These are phyloP conservation scores for Rhyacophila evoluta DNA, from an alignment of 2,888 invertebrate species.

Conservation along the genomic window DNA sequence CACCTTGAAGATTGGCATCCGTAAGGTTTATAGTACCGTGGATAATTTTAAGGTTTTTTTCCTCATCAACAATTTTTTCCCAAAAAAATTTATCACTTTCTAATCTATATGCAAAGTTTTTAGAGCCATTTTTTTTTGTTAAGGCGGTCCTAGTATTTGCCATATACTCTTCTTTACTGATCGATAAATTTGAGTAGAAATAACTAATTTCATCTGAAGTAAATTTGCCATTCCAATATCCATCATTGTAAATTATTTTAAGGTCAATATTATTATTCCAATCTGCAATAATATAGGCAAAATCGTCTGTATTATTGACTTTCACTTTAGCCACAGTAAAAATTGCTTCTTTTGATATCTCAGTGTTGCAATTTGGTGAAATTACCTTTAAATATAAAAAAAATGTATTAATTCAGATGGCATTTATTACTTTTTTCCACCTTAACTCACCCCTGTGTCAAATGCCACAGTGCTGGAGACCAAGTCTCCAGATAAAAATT, in stretches of 20 bases:
- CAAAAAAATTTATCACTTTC: constrained; percentile 31
- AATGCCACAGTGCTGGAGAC: no score
- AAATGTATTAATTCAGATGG: no score
- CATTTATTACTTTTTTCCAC: no score
- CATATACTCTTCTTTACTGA: constrained; percentile 45
- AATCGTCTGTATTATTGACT: constrained; percentile 9
- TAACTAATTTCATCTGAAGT: constrained; percentile 29
- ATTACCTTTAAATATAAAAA: no score
- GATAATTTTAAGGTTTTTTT: background rate
- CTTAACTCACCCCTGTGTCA: no score
- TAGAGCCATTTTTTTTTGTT: background rate
- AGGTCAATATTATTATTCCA: constrained; percentile 41
- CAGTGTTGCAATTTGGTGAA: no score
- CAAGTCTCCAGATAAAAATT: no score
- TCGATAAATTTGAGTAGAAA: constrained; percentile 36
- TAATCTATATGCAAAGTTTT: constrained; percentile 37
- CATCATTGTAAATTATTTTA: constrained; percentile 39
- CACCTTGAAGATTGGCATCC: constrained; percentile 38
- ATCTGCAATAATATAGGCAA: constrained; percentile 31
- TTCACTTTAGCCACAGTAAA: constrained; percentile 41
- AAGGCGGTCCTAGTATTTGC: constrained; percentile 37
- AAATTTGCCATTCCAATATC: constrained; percentile 47
- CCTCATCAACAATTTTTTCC: constrained; percentile 29
- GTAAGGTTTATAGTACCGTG: constrained; percentile 43
- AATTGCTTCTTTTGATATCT: background rate